Conservation (phyloP, 2,888 invertebrate species). For the Anodontia alba region DNA sequence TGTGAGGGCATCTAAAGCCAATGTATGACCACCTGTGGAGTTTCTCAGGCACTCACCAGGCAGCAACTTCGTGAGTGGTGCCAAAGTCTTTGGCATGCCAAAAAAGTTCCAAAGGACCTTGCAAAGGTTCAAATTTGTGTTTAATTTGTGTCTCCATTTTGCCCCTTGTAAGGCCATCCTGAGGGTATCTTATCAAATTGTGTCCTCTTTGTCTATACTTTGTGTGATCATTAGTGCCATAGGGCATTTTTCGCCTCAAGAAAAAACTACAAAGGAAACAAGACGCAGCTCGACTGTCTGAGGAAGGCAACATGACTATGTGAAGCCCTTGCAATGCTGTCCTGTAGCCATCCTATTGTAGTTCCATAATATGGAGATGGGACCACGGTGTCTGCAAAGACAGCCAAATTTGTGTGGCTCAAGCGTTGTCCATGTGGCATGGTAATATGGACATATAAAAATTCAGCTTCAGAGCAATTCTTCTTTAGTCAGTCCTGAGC, state of each 20-base stretch:
- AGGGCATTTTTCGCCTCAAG: slow-evolving; percentile 34
- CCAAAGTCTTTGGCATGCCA: too few species aligned
- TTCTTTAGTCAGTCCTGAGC: too few species aligned
- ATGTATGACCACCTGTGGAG: too few species aligned
- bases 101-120: slow-evolving; percentile 20
- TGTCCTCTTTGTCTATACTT: slow-evolving; percentile 41
- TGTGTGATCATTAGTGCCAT: slow-evolving; percentile 41
- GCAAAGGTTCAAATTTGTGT: slow-evolving; percentile 36
- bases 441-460: too few species aligned
- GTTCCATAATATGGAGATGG: slow-evolving; percentile 27
- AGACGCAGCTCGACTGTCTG: background rate
- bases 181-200: slow-evolving; percentile 43
- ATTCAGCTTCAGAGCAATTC: too few species aligned
- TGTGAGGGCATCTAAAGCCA: too few species aligned
- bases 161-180: slow-evolving; percentile 40
- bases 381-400: slow-evolving; percentile 26
- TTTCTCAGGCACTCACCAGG: too few species aligned
- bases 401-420: slow-evolving; percentile 10
- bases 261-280: slow-evolving; percentile 35
- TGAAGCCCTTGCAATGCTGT: slow-evolving; percentile 21
- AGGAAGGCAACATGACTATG: too few species aligned
- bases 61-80: slow-evolving; percentile 45
- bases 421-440: slow-evolving; percentile 13
- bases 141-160: slow-evolving; percentile 37
- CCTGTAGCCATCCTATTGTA: slow-evolving; percentile 23